Evolutionary conservation across 2,888 invertebrate species (phyloP), one percentile per base, ranked within the genome.

Genomic region (Creontiades dilutus): DNA sequence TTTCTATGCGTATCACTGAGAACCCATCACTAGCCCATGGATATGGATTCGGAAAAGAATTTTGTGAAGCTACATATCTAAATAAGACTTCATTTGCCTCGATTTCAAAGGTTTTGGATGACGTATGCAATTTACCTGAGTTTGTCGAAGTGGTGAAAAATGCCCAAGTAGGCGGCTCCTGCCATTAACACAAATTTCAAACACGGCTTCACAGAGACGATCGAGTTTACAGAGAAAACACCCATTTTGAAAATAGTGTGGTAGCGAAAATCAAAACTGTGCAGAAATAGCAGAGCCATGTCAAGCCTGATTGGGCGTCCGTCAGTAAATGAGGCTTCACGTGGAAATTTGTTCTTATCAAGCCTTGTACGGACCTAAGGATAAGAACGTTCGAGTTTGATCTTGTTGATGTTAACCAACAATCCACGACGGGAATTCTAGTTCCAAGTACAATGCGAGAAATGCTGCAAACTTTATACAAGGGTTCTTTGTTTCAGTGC

Each of bases 121-220:
- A 4, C 7, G 37, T 37, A 1, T 75, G 7, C 12, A 19, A 27
- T 12, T 13, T 82, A 82, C 82, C 82, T 48, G 27, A 82, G 16
- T 16, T 52, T 52, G 82, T 82, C 82, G 82, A 52, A 82, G 23
- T 82, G 23, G 52, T 52, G 82, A 52, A 52, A 82, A 52, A 82
- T 1, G 9, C 82, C 82, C 52, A 82, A 52, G 82, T 82, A 82
- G 12, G 52, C 52, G 19, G 52, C 7, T 4, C 82, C 52, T 12
- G 27, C 52, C 48, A 52, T 48, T 14, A 82, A 82, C 19, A 27
- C 52, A 11, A 82, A 47, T 19, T 82, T 82, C 23, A 82, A 28
- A 52, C 16, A 52, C 27, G 48, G 52, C 19, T 52, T 82, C 1
- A 80, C 16, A 19, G 28, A 47, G 19, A 7, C 7, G 7, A 37